Percentiles rank a stretch among this genome's conserved stretches.
phyloP scores from a whole-genome alignment of 2,113 vertebrate species.

The Narcine bancroftii region DNA sequence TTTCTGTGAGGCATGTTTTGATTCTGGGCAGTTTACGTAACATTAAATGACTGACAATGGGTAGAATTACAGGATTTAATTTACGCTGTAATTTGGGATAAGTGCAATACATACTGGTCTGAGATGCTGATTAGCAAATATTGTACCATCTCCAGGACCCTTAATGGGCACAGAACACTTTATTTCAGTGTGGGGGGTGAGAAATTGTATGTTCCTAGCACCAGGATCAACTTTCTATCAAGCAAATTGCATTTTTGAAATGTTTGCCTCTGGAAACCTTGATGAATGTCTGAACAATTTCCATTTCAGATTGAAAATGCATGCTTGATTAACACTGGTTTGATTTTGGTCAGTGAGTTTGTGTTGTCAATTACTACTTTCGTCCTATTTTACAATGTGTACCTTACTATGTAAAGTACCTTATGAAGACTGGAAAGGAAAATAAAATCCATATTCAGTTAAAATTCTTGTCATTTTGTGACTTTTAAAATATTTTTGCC shows the following conservation, averaged over 20 bases:
- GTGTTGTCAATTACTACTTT: slow-evolving; percentile 3
- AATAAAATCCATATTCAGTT: slow-evolving; percentile 35
- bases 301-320: slow-evolving; percentile 29
- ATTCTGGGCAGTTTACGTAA: background rate
- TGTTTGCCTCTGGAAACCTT: slow-evolving; percentile 26
- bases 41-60: background rate
- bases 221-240: slow-evolving; percentile 32
- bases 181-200: slow-evolving; percentile 27
- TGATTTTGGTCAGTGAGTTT: slow-evolving; percentile 7
- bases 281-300: slow-evolving; percentile 29
- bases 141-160: background rate
- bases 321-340: slow-evolving; percentile 30
- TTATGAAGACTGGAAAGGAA: slow-evolving; percentile 21
- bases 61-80: slow-evolving; percentile 14
- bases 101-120: slow-evolving; percentile 52
- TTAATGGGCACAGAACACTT: slow-evolving; percentile 30
- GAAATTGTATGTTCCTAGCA: slow-evolving; percentile 28
- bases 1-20: background rate
- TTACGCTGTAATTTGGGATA: slow-evolving; percentile 47
- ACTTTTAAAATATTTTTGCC: background rate
- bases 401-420: slow-evolving; percentile 37
- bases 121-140: slow-evolving; percentile 7
- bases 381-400: slow-evolving; percentile 6
- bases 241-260: slow-evolving; percentile 22
- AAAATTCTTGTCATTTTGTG: background rate